Percentiles rank a stretch among this genome's conserved stretches.
Evolutionary conservation across 2,113 vertebrate species (phyloP).

Genomic region (Xiphias gladius): DNA sequence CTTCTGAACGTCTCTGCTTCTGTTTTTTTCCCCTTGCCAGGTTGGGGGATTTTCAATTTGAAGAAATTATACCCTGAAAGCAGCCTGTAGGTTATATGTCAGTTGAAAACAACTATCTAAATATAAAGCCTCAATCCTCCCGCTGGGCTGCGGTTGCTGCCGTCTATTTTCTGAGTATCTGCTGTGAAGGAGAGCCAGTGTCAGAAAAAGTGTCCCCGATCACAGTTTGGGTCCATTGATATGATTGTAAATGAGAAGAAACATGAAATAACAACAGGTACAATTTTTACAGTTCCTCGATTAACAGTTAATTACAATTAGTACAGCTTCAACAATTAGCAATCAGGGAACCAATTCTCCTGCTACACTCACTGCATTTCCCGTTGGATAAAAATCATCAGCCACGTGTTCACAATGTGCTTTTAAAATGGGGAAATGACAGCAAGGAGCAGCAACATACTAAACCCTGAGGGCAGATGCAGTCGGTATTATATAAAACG

Average conservation of each 20-base stretch:
- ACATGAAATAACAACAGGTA: not conserved
- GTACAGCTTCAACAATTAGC: not conserved
- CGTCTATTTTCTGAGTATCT: not conserved
- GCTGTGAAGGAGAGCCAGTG: not conserved
- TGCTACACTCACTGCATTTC: not conserved
- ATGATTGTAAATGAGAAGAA: not conserved
- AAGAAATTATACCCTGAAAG: no score
- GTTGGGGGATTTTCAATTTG: not conserved
- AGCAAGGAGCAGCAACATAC: not conserved
- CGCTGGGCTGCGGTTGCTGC: not conserved
- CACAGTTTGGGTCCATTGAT: not conserved
- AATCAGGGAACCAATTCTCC: not conserved
- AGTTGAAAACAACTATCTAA: not conserved
- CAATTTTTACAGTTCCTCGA: not conserved
- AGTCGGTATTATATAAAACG: not conserved
- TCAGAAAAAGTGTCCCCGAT: not conserved
- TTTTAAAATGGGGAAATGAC: conserved; percentile 14
- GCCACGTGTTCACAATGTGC: conserved; percentile 7
- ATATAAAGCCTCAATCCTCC: not conserved
- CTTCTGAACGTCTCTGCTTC: no score
- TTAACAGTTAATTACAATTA: conserved; percentile 9
- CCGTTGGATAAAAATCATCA: conserved; percentile 1
- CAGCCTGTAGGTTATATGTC: no score
- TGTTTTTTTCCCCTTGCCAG: not conserved
- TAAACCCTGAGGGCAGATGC: conserved; percentile 1